These are phyloP conservation scores for Hedychridium roseum DNA, from an alignment of 2,888 invertebrate species.

Conservation along the genomic window DNA sequence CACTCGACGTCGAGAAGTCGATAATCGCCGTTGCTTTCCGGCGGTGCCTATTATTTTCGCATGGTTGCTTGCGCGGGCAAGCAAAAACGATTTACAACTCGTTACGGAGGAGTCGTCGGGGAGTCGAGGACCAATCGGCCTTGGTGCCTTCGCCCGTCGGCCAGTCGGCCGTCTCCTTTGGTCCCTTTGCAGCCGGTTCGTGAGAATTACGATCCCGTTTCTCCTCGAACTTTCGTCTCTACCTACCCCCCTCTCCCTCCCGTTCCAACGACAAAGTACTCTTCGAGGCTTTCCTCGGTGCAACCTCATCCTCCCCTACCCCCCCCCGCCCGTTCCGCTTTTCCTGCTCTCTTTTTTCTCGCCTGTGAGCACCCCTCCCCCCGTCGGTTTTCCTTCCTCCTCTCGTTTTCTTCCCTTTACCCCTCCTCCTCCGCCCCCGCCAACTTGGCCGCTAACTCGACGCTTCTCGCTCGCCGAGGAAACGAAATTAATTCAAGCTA, in stretches of 20 bases:
- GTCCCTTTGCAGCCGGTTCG: constrained; percentile 32
- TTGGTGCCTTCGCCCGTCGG: constrained; percentile 21
- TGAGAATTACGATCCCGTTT: constrained; percentile 41
- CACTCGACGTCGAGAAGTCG: no score
- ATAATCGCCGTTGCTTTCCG: no score
- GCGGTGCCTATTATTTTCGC: no score
- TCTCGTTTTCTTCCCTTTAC: constrained; percentile 10
- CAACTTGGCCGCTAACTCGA: no score
- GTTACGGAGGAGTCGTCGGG: constrained; percentile 23
- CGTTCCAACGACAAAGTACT: constrained; percentile 42
- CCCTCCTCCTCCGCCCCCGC: constrained; percentile 18
- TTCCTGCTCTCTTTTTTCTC: constrained; percentile 7
- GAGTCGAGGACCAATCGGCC: constrained; percentile 29
- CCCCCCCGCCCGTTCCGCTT: constrained; percentile 7
- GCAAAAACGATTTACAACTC: constrained; percentile 25
- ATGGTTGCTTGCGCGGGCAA: constrained; percentile 3
- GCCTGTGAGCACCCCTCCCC: constrained; percentile 4
- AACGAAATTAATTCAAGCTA: no score
- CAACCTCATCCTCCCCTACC: constrained; percentile 2
- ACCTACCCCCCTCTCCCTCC: no score
- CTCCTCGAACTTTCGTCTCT: constrained; percentile 31
- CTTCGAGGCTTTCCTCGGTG: constrained; percentile 12
- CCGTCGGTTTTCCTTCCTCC: constrained; percentile 10
- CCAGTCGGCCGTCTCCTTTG: constrained; percentile 32
- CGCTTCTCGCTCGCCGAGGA: no score